Evolutionary conservation across 1,140 invertebrate genomes (phyloP).

Genomic region (Scaptomyza graminum): DNA sequence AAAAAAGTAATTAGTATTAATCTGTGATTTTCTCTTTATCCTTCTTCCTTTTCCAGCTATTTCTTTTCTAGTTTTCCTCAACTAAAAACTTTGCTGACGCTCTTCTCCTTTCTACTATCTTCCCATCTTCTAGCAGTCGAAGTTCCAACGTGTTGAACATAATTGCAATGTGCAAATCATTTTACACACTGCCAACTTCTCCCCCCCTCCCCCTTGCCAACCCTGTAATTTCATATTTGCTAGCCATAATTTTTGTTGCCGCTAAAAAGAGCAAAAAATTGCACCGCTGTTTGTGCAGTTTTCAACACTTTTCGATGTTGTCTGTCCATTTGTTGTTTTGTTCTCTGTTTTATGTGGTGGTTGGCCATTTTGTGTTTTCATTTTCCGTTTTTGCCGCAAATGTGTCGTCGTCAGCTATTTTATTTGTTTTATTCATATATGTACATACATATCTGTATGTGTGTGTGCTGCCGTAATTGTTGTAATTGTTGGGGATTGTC

Average conservation of each 20-base stretch:
- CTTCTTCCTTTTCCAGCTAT: too few species aligned
- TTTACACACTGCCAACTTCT: slow-evolving; percentile 36
- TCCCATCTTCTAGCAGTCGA: too few species aligned
- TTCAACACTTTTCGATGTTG: slow-evolving; percentile 37
- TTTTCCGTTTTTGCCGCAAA: slow-evolving; percentile 43
- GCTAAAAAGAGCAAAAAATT: slow-evolving; percentile 21
- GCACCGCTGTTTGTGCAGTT: slow-evolving; percentile 37
- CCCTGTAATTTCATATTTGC: slow-evolving; percentile 15
- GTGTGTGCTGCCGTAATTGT: slow-evolving; percentile 7
- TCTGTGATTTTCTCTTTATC: too few species aligned
- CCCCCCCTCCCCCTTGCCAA: too few species aligned
- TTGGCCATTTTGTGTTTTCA: slow-evolving; percentile 17
- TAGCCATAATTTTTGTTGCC: slow-evolving; percentile 38
- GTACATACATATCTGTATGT: neutral
- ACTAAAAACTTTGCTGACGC: too few species aligned
- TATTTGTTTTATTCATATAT: slow-evolving; percentile 36
- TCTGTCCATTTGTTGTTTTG: slow-evolving; percentile 12
- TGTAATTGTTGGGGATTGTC: slow-evolving; percentile 57
- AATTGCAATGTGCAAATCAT: slow-evolving; percentile 46
- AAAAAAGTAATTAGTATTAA: too few species aligned
- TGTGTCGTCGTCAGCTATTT: slow-evolving; percentile 55
- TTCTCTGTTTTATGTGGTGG: slow-evolving; percentile 10
- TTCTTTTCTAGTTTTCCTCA: too few species aligned
- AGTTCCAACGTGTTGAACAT: too few species aligned
- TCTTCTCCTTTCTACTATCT: too few species aligned